These are phyloP conservation scores for Coelinius sp. DNA, from an alignment of 2,888 invertebrate genomes.

Conservation along the genomic window DNA sequence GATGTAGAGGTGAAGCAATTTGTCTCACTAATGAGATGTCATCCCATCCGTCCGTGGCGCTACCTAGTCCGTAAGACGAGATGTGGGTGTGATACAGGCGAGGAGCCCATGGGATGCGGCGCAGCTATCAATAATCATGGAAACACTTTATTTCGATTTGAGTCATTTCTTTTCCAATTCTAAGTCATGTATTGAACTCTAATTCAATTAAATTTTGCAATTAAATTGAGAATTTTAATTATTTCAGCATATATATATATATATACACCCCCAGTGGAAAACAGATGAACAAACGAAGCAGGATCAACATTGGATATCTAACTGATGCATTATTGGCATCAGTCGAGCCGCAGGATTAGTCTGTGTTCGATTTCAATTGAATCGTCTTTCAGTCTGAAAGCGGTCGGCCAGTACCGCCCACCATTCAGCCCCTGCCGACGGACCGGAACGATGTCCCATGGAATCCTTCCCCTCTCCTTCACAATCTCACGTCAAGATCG, in stretches of 20 bases:
- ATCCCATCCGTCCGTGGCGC: conserved; percentile 62
- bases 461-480: conserved; percentile 5
- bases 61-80: conserved; percentile 39
- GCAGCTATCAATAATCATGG: conserved; percentile 30
- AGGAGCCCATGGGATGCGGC: conserved; percentile 27
- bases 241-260: too few relatives aligned
- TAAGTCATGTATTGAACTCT: too few relatives aligned
- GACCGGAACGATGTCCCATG: conserved; percentile 27
- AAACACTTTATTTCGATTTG: conserved; percentile 24
- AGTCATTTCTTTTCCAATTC: not conserved
- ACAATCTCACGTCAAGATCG: not conserved
- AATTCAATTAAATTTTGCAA: too few relatives aligned
- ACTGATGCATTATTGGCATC: conserved; percentile 41
- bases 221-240: too few relatives aligned
- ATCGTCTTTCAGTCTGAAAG: conserved; percentile 67
- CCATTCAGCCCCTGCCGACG: conserved; percentile 40
- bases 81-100: conserved; percentile 12
- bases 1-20: conserved; percentile 68
- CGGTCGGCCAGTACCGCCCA: conserved; percentile 58
- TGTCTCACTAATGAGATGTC: conserved; percentile 71
- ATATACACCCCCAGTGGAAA: too few relatives aligned
- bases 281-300: not conserved
- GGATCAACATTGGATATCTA: conserved; percentile 5
- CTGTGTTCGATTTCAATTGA: conserved; percentile 68
- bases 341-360: conserved; percentile 64